Conservation (phyloP, 2,888 invertebrate species). For the Agrochola lychnidis region DNA sequence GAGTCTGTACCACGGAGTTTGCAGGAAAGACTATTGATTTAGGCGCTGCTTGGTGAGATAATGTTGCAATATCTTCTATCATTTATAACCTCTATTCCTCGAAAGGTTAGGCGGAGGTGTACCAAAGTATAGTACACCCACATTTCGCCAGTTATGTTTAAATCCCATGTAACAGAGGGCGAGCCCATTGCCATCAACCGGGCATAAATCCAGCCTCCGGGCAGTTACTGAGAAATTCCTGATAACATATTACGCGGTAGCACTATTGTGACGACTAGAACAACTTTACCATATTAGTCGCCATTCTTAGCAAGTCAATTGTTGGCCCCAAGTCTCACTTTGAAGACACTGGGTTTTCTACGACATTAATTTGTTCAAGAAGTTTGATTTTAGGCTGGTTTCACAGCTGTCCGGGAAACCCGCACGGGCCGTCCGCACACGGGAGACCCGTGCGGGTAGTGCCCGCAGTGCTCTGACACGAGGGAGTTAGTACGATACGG, state of each 20-base stretch:
- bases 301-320: background rate
- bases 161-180: background rate
- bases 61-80: background rate
- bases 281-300: background rate
- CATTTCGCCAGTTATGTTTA: background rate
- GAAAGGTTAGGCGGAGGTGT: background rate
- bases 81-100: background rate
- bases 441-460: too few relatives aligned
- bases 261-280: background rate
- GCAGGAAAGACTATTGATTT: slow-evolving; percentile 92
- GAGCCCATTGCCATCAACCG: background rate
- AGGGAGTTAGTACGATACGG: too few relatives aligned
- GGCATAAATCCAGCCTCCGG: background rate
- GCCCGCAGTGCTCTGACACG: too few relatives aligned
- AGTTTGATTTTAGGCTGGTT: background rate
- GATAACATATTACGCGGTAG: background rate
- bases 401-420: too few relatives aligned
- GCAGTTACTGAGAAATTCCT: background rate
- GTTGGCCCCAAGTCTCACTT: background rate
- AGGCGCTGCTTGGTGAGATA: slow-evolving; percentile 93
- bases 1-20: slow-evolving; percentile 89
- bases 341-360: background rate
- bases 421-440: too few relatives aligned
- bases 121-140: background rate
- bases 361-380: background rate